phyloP scores from a whole-genome alignment of 2,888 invertebrate species.

The Phalera bucephala region DNA sequence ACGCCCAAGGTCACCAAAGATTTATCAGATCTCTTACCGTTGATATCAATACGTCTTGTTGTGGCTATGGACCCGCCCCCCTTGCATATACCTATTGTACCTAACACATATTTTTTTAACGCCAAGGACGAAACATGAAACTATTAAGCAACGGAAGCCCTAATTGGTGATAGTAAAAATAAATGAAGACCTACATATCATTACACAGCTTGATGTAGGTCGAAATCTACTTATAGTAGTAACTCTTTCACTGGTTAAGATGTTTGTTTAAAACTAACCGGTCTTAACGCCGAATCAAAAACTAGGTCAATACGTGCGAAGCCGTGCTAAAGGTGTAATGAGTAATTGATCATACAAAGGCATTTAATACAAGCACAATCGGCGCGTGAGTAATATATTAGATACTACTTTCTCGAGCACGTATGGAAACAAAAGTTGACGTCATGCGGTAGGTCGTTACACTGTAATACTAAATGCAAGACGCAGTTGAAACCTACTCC shows the following conservation, averaged over 20 bases:
- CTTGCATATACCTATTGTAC: no score
- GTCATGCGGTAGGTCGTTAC: constrained; percentile 19
- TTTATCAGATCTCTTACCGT: no score
- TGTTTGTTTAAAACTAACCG: constrained; percentile 11
- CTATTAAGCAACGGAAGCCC: no score
- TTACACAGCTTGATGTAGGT: constrained; percentile 8
- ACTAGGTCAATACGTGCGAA: constrained; percentile 15
- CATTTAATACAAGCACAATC: constrained; percentile 4
- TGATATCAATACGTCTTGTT: no score
- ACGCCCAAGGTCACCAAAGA: no score
- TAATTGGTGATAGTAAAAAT: no score
- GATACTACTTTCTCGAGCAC: constrained; percentile 24
- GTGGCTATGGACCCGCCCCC: no score
- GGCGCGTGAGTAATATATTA: background rate
- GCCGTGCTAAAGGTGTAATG: constrained; percentile 18
- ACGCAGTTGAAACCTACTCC: background rate
- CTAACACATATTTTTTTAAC: no score
- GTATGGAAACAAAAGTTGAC: constrained; percentile 25
- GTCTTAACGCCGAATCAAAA: constrained; percentile 7
- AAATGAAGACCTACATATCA: no score
- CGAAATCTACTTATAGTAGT: constrained; percentile 10
- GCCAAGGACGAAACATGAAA: no score
- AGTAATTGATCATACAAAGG: constrained; percentile 26
- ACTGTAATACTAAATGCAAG: background rate
- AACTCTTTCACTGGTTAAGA: constrained; percentile 7